Evolutionary conservation across 2,113 vertebrate species (phyloP).

Genomic region (Lagenorhynchus albirostris): DNA sequence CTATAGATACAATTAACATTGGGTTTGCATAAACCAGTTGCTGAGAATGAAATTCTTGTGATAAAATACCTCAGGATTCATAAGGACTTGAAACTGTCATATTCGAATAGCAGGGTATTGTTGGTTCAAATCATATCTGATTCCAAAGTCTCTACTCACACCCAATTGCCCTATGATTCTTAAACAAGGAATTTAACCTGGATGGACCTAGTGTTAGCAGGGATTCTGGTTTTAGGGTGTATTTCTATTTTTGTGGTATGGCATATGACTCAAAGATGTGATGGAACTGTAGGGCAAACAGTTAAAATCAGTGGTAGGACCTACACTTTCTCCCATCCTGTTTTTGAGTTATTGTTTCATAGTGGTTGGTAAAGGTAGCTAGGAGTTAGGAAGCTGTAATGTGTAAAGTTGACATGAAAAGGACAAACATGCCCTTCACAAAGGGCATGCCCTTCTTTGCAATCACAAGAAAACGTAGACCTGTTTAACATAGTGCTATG

Average conservation of each 20-base stretch:
- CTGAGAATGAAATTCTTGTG: neutral
- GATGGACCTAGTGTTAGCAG: neutral
- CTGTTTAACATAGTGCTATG: neutral
- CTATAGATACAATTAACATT: neutral
- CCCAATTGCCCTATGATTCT: neutral
- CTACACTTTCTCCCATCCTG: neutral
- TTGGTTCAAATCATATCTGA: neutral
- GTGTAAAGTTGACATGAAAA: conserved; percentile 1
- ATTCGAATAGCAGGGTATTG: neutral
- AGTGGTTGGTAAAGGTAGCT: neutral
- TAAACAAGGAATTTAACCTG: neutral
- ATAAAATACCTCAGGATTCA: neutral
- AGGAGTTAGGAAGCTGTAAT: neutral
- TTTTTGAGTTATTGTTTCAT: conserved; percentile 21
- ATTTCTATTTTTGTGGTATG: neutral
- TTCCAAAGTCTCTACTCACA: neutral
- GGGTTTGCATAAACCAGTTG: neutral
- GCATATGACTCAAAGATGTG: neutral
- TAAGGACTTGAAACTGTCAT: neutral
- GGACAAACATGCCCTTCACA: neutral
- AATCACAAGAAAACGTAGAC: conserved; percentile 7
- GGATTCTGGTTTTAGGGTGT: neutral
- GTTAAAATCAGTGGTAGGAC: neutral
- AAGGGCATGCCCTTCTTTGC: neutral
- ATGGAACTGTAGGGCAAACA: neutral